phyloP scores from a whole-genome alignment of 2,797 vertebrate genomes.

The Urophycis tenuis region DNA sequence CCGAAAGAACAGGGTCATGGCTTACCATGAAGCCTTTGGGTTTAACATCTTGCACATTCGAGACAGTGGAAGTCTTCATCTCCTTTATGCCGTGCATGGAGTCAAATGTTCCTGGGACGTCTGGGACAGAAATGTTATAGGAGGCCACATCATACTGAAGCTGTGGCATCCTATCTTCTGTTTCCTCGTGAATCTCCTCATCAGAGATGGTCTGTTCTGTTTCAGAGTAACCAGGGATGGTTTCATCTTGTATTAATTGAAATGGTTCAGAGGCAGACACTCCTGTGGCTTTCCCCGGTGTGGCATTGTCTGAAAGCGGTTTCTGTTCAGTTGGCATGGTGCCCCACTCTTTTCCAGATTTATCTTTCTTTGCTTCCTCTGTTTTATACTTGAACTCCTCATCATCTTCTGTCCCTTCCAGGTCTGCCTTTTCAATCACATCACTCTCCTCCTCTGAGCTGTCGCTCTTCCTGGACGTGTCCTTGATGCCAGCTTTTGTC shows the following conservation, averaged over 20 bases:
- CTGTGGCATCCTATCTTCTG: slow-evolving; percentile 85
- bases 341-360: slow-evolving; percentile 61
- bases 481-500: slow-evolving; percentile 52
- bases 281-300: slow-evolving; percentile 29
- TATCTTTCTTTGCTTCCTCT: slow-evolving; percentile 65
- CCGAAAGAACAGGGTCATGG: slow-evolving; percentile 77
- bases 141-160: slow-evolving; percentile 79
- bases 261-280: slow-evolving; percentile 76
- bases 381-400: slow-evolving; percentile 73
- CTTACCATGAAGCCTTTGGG: slow-evolving; percentile 70
- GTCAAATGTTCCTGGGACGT: slow-evolving; percentile 79
- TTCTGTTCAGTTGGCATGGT: slow-evolving; percentile 50
- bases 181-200: slow-evolving; percentile 94
- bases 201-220: slow-evolving; percentile 98
- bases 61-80: slow-evolving; percentile 66
- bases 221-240: slow-evolving; percentile 94
- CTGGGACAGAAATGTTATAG: slow-evolving; percentile 83
- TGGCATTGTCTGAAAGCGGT: slow-evolving; percentile 5
- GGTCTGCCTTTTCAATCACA: slow-evolving; percentile 89
- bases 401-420: slow-evolving; percentile 85
- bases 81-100: slow-evolving; percentile 75
- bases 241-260: slow-evolving; percentile 97
- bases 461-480: slow-evolving; percentile 72
- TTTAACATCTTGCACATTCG: slow-evolving; percentile 64
- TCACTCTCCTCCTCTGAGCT: slow-evolving; percentile 80